phyloP scores from a whole-genome alignment of 2,113 vertebrate genomes.

The Eolophus roseicapilla region DNA sequence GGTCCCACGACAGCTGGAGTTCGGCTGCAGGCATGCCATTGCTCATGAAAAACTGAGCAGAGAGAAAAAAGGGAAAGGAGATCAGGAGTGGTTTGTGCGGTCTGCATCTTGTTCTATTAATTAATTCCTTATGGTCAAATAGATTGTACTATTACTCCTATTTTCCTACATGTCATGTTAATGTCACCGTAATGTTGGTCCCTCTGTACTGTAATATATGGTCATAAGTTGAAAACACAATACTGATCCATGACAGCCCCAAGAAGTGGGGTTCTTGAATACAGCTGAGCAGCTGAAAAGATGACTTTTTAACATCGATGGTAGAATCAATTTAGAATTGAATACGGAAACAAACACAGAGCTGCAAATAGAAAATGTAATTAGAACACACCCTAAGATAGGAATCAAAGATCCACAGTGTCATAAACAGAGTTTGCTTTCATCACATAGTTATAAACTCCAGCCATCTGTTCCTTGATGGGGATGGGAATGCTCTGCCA shows the following conservation, averaged over 20 bases:
- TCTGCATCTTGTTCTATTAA: not conserved
- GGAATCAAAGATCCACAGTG: not conserved
- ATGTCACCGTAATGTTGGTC: not conserved
- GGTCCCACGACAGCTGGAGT: not conserved
- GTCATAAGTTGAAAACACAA: not conserved
- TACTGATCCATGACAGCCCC: not conserved
- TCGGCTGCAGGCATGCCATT: not conserved
- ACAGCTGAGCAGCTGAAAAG: not conserved
- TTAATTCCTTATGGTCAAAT: not conserved
- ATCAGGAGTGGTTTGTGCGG: not conserved
- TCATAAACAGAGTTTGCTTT: not conserved
- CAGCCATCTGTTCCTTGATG: not conserved
- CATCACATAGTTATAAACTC: not conserved
- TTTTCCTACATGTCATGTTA: not conserved
- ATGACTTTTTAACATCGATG: not conserved
- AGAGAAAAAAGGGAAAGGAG: not conserved
- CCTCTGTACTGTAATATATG: not conserved
- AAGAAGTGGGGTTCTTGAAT: not conserved
- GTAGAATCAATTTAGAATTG: not conserved
- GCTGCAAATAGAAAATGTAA: not conserved
- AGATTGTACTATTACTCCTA: not conserved
- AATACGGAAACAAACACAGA: not conserved
- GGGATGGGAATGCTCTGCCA: not conserved
- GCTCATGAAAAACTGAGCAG: not conserved
- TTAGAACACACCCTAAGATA: not conserved